A percentile compares a stretch with the other conserved stretches of the same genome.
phyloP scores from a whole-genome alignment of 2,797 vertebrate species.

The Brachyalestes nurse region DNA sequence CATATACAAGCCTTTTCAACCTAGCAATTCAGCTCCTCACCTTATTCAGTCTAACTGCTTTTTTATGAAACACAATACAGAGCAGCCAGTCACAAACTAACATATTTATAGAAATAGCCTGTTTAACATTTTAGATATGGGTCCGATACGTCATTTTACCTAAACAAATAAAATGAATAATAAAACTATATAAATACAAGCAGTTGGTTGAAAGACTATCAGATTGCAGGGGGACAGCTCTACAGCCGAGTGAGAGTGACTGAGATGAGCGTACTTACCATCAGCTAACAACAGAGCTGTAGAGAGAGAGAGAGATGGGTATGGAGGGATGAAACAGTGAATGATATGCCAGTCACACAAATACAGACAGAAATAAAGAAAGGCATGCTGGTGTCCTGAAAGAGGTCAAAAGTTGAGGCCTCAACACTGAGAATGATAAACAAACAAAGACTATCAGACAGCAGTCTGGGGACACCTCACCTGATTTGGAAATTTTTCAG shows the following conservation, averaged over 20 bases:
- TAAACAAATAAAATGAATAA: too few species aligned
- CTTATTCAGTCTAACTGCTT: too few species aligned
- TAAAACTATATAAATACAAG: neutral
- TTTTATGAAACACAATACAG: too few species aligned
- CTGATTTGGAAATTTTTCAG: too few species aligned
- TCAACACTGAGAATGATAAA: neutral
- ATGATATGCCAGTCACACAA: neutral
- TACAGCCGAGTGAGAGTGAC: neutral
- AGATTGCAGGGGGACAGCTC: neutral
- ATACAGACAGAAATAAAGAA: neutral
- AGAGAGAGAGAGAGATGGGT: neutral
- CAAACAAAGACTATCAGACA: too few species aligned
- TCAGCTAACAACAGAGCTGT: constrained; percentile 88
- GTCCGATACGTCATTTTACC: too few species aligned
- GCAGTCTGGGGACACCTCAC: too few species aligned
- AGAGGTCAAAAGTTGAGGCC: neutral
- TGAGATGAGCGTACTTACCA: constrained; percentile 82
- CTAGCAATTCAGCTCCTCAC: too few species aligned
- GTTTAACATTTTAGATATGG: too few species aligned
- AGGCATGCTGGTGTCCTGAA: neutral
- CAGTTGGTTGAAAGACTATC: neutral
- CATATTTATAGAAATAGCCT: too few species aligned
- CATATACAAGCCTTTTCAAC: too few species aligned
- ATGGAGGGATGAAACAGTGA: constrained; percentile 20
- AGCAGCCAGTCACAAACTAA: too few species aligned